Conservation (phyloP, 2,888 invertebrate genomes). For the Megamerina dolium region DNA sequence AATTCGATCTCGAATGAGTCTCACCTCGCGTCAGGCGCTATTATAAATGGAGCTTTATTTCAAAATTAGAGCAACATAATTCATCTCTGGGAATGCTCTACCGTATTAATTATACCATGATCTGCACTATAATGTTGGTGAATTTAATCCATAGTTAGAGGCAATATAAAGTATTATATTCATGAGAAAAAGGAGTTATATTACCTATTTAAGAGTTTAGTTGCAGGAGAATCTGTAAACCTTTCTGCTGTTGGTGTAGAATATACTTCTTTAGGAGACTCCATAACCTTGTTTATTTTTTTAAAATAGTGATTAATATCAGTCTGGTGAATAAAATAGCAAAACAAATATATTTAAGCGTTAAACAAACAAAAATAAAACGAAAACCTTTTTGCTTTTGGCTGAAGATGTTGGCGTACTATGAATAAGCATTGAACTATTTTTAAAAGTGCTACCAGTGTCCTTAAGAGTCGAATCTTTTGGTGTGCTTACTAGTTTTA, state of each 20-base stretch:
- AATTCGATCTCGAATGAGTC: too few relatives aligned
- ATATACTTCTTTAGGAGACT: conserved; percentile 7
- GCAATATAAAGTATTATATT: too few relatives aligned
- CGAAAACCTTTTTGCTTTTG: conserved; percentile 27
- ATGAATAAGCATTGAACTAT: conserved; percentile 17
- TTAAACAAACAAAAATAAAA: not conserved
- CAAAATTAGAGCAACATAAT: too few relatives aligned
- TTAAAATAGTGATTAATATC: conserved; percentile 37
- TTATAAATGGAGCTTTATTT: too few relatives aligned
- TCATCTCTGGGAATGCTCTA: too few relatives aligned
- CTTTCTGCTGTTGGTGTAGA: conserved; percentile 5
- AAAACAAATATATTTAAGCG: not conserved
- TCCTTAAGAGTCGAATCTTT: conserved; percentile 21
- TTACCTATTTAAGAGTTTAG: conserved; percentile 35
- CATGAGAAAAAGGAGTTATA: too few relatives aligned
- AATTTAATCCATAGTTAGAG: too few relatives aligned
- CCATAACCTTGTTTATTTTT: conserved; percentile 20
- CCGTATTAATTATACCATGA: too few relatives aligned
- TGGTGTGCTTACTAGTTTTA: conserved; percentile 26
- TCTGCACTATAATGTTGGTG: too few relatives aligned
- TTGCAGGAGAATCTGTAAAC: conserved; percentile 34
- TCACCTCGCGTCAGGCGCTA: too few relatives aligned
- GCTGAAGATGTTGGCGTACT: conserved; percentile 22
- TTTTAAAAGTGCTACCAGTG: conserved; percentile 20
- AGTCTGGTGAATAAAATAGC: conserved; percentile 27